Base-by-base conservation (phyloP, 2,797 vertebrate species). In the Syngnathus acus region DNA sequence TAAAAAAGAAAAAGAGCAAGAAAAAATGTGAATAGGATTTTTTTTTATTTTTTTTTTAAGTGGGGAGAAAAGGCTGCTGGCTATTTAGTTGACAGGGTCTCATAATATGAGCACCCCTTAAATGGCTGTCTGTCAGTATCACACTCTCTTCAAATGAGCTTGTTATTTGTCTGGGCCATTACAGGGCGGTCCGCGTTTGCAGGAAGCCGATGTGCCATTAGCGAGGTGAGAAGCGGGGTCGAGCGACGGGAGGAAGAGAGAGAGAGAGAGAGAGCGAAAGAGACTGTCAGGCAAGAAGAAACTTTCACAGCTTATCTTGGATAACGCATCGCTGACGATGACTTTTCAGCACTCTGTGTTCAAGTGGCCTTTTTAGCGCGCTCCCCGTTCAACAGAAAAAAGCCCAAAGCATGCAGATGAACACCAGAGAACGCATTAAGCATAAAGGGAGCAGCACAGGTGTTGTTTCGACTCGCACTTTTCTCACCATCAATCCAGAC, bases 61-160 rank as follows among this genome's bases (percentile, higher is more conserved):
- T 43, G 57, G 5, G 53, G 21, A 65, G 39, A 64, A 74, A 42
- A 59, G 42, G 4, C 38, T 78, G 4, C 32, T 77, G 57, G 64
- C 57, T 42, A 23, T 19, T 60, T 51, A 64, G 65, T 62, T 71
- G 78, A 82, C 78, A 82, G 72, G 50, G 3, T 63, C 78, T 76
- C 68, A 62, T 55, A 55, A 55, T 55, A 67, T 58, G 66, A 72
- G 63, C 67, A 67, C 58, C 64, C 77, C 63, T 71, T 87, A 84
- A 84, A 81, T 78, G 75, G 62, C 19, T 83, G 74, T 69, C 73
- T 76, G 65, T 75, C 78, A 47, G 66, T 70, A 65, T 45, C 42
- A 16, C 42, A 45, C 60, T 83, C 45, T 57, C 68, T 67, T 71
- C 67, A 83, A 86, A 88, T 80, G 70, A 85, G 81, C 78, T 88